Evolutionary conservation across 2,113 vertebrate species (phyloP), one percentile per base, ranked within the genome.

Genomic region (Accipiter virgatus): DNA sequence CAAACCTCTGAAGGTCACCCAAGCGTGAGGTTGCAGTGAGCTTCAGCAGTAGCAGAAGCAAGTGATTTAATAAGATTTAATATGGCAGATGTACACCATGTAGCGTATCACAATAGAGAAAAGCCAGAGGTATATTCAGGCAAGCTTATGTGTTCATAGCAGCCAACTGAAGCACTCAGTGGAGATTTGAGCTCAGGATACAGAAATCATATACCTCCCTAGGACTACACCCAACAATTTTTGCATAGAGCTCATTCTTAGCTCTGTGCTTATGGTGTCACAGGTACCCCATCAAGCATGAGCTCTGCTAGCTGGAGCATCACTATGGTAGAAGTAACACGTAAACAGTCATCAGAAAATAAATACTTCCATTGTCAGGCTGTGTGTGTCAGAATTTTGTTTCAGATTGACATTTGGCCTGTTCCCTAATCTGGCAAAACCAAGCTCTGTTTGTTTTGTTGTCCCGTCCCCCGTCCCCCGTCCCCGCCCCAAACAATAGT

Each of bases 251-350:
- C 17, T 68, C 31, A 1, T 48, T 71, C 50, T 40, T 23, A 32
- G 18, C 48, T 52, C 34, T 12, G 56, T n/a, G 48, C 56, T 86
- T n/a, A 0, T 16, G 52, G 1, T 72, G 20, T 67, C 52, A 59
- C 77, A 50, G 52, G 11, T 48, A 23, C 36, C 4, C 5, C 85
- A 74, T 23, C 10, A 16, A 38, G 38, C 43, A 11, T 10, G 13
- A 81, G 32, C 73, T 81, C 70, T 91, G 38, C 31, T 9, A 6
- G 31, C 26, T 83, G 78, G 58, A 61, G 36, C 75, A 23, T 34
- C 68, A 3, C 43, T 11, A 0, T 5, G 17, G 32, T 15, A 56
- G 47, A 78, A 34, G 43, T 34, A n/a, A 2, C 65, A 32, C 7
- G 2, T 10, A 38, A 15, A 1, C 3, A 70, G 14, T 3, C 16